Base-by-base conservation (phyloP, 2,797 vertebrate species). In the Macrochelys suwanniensis region DNA sequence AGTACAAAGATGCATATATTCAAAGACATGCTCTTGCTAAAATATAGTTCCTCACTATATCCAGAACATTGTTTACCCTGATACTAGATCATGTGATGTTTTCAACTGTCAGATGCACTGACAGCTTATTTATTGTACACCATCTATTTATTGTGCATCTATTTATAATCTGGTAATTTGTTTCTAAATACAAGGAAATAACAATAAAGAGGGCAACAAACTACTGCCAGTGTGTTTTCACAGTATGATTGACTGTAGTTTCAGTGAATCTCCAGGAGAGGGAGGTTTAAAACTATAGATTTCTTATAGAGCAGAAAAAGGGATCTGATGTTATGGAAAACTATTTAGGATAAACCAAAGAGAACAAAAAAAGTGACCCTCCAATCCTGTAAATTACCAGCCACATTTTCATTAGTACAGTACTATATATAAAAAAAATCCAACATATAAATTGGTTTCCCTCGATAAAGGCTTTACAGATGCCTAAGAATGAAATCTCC, bases 251-350 rank as follows among this genome's bases (percentile, higher is more conserved):
- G 78, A 16, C 5, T 80, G 93, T n/a, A 97, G 80, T 81, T 92
- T 45, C 91, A 90, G 77, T 3, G 42, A 19, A 37, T 92, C 51
- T 95, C 96, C 95, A 94, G 80, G 91, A 95, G 90, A 95, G 88
- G 90, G 80, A 53, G 89, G 16, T 68, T 91, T 93, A 21, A 94
- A 96, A 88, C 92, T 78, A 95, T 8, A 6, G 71, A 80, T 88
- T 15, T 89, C 54, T 82, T 76, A 11, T 47, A 45, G 1, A 6
- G 79, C 1, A 6, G 65, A 50, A 45, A 87, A 54, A 47, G 0
- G 28, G 84, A 47, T 5, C 23, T 47, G 47, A 42, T 16, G 42
- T 45, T 76, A 47, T 26, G 42, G 12, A 25, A 81, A 50, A 50
- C 11, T 61, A 31, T 65, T 68, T 37, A 37, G 33, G 78, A 19